Evolutionary conservation across 2,797 vertebrate genomes (phyloP).

Genomic region (Trachops cirrhosus): DNA sequence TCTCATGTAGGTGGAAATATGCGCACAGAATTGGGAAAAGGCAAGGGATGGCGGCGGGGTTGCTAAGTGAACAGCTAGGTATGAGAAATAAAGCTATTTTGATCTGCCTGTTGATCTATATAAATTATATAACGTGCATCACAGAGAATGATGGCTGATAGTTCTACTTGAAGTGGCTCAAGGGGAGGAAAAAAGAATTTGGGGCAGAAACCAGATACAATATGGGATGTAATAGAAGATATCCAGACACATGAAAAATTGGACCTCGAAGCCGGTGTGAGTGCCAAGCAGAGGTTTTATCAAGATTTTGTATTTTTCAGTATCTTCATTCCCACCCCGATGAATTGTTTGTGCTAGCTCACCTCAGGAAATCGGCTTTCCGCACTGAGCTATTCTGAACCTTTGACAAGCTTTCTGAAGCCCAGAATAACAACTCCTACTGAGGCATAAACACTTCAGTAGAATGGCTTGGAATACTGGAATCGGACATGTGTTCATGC

Average conservation of each 20-base stretch:
- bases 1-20: background rate
- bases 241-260: background rate
- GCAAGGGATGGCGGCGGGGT: background rate
- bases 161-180: background rate
- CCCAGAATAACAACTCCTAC: background rate
- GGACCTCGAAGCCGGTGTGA: background rate
- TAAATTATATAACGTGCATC: background rate
- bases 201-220: background rate
- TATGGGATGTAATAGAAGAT: background rate
- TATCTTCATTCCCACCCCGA: background rate
- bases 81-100: background rate
- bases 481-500: background rate
- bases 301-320: background rate
- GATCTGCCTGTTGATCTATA: background rate
- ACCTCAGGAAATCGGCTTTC: background rate
- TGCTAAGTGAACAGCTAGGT: background rate
- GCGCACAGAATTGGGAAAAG: background rate
- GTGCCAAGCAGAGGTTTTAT: background rate
- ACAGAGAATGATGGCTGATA: background rate
- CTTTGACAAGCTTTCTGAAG: background rate
- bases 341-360: background rate
- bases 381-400: background rate
- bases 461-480: background rate
- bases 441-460: background rate
- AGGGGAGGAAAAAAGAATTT: background rate